Conservation (phyloP, 2,888 invertebrate genomes). For the Plusia festucae region DNA sequence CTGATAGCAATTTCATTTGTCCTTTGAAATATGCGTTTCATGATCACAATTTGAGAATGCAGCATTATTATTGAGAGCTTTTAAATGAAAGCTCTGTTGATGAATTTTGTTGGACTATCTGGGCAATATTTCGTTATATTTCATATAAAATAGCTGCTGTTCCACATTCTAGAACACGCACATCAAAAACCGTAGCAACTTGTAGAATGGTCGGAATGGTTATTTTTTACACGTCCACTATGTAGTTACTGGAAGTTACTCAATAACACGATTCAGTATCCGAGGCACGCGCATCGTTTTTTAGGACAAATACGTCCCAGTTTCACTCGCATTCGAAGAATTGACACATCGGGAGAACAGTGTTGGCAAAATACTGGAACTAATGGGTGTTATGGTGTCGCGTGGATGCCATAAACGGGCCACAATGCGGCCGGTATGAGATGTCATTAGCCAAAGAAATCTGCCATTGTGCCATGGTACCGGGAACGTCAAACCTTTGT, state of each 20-base stretch:
- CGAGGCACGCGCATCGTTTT: constrained; percentile 83
- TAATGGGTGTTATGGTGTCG: constrained; percentile 86
- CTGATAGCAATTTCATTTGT: constrained; percentile 12
- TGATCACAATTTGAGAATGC: background rate
- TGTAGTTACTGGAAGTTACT: constrained; percentile 60
- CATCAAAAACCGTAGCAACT: constrained; percentile 21
- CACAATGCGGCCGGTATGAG: constrained; percentile 82
- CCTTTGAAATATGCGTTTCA: constrained; percentile 5
- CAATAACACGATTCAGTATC: constrained; percentile 53
- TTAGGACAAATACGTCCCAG: constrained; percentile 73
- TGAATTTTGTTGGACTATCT: background rate
- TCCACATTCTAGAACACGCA: background rate
- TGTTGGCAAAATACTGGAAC: constrained; percentile 88
- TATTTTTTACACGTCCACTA: constrained; percentile 49
- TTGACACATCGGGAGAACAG: constrained; percentile 63
- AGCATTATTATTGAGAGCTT: background rate
- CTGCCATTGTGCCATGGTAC: constrained; percentile 76
- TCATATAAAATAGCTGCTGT: background rate
- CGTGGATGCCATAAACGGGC: constrained; percentile 86
- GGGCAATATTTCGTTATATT: background rate
- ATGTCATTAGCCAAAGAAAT: constrained; percentile 81
- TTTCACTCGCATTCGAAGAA: constrained; percentile 83
- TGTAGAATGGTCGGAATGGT: constrained; percentile 29
- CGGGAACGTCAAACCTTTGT: constrained; percentile 74
- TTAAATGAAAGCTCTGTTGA: background rate